phyloP scores from a whole-genome alignment of 2,888 invertebrate species.

The Exephanes ischioxanthus region DNA sequence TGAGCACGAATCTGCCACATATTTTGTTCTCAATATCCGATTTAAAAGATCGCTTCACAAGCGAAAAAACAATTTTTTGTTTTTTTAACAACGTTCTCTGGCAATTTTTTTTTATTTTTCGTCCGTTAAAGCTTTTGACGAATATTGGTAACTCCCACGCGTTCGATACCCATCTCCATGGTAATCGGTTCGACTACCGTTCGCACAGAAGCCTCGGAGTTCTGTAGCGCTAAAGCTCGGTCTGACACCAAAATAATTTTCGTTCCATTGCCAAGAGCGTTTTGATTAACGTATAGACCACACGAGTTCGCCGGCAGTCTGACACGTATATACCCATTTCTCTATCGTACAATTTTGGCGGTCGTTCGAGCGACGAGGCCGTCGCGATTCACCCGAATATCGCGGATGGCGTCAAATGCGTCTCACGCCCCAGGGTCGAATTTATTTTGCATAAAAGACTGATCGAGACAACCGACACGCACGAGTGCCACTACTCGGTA shows the following conservation, averaged over 20 bases:
- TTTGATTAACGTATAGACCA: constrained; percentile 61
- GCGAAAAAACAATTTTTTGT: too few relatives aligned
- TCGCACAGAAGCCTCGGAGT: constrained; percentile 24
- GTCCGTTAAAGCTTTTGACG: background rate
- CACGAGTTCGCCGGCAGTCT: constrained; percentile 54
- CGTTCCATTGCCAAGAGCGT: constrained; percentile 64
- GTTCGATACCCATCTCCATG: background rate
- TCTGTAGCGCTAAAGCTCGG: constrained; percentile 17
- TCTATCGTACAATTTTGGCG: background rate
- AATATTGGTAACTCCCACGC: background rate
- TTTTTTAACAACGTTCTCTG: too few relatives aligned
- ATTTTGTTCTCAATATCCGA: too few relatives aligned
- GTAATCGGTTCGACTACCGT: constrained; percentile 21
- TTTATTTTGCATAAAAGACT: constrained; percentile 8
- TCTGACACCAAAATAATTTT: constrained; percentile 68
- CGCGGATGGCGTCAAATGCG: constrained; percentile 19
- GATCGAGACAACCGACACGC: background rate
- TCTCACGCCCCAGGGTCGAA: constrained; percentile 56
- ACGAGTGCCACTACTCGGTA: background rate
- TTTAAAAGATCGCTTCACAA: too few relatives aligned
- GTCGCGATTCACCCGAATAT: constrained; percentile 21
- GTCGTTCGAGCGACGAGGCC: constrained; percentile 22
- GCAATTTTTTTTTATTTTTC: background rate
- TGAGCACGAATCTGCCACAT: too few relatives aligned
- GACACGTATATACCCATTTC: background rate